A percentile compares a stretch with the other conserved stretches of the same genome.
Evolutionary conservation across 1,140 invertebrate genomes (phyloP).

Genomic region (Drosophila pectinifera): DNA sequence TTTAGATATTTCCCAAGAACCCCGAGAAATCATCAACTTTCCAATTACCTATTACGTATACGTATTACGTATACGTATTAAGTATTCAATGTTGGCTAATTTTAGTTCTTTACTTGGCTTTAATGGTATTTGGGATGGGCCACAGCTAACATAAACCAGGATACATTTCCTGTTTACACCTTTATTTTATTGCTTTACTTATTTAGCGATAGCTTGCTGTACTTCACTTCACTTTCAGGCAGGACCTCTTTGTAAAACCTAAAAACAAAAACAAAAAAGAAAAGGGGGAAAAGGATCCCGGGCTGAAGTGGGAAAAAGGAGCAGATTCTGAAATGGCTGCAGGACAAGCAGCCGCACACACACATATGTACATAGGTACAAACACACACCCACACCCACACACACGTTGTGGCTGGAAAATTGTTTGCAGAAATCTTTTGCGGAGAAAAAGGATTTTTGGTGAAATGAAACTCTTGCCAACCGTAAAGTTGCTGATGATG

Average conservation of each 20-base stretch:
- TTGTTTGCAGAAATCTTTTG: conserved; percentile 52
- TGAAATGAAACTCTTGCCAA: conserved; percentile 39
- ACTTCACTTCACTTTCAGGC: conserved; percentile 45
- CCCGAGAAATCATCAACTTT: too few relatives aligned
- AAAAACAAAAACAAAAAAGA: conserved; percentile 1
- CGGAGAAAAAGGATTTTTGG: conserved; percentile 9
- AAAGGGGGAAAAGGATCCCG: conserved; percentile 19
- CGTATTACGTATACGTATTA: too few relatives aligned
- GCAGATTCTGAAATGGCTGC: conserved; percentile 39
- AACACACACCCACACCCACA: neutral
- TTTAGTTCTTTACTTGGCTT: neutral
- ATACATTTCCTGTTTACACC: neutral
- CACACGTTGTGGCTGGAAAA: conserved; percentile 37
- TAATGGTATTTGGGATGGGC: neutral
- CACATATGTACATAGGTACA: conserved; percentile 1
- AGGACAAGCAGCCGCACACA: conserved; percentile 23
- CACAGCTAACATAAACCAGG: too few relatives aligned
- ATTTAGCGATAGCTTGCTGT: conserved; percentile 22
- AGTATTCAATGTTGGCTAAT: neutral
- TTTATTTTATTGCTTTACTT: neutral
- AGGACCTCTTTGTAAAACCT: conserved; percentile 18
- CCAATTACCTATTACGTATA: too few relatives aligned
- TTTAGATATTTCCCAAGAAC: neutral
- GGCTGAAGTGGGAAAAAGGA: conserved; percentile 32
- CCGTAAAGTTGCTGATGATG: conserved; percentile 42